These are phyloP conservation scores for Cerceris rybyensis DNA, from an alignment of 2,888 invertebrate genomes.

Conservation along the genomic window DNA sequence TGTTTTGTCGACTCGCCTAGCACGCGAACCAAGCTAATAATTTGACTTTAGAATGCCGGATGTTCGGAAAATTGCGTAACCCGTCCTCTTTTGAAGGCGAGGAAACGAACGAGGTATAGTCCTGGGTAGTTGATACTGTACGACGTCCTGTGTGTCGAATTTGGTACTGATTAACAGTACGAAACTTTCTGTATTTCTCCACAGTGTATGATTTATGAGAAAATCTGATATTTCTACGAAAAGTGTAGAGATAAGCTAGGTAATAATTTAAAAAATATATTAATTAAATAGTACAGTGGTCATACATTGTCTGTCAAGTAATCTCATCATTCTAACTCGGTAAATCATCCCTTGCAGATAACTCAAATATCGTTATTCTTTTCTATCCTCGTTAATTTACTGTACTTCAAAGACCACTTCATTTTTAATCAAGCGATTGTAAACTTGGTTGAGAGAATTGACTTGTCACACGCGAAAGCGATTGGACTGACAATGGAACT, in stretches of 20 bases:
- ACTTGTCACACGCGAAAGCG: constrained; percentile 64
- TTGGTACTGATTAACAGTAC: neutral
- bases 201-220: too few species aligned
- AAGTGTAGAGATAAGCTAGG: too few species aligned
- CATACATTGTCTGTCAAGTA: too few species aligned
- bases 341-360: too few species aligned
- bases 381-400: too few species aligned
- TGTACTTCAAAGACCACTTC: constrained; percentile 11
- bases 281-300: too few species aligned
- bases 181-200: too few species aligned
- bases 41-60: constrained; percentile 57
- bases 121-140: neutral
- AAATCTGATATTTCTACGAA: too few species aligned
- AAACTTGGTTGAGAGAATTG: constrained; percentile 64
- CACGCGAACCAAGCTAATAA: constrained; percentile 67
- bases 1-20: constrained; percentile 70
- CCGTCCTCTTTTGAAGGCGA: neutral
- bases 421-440: constrained; percentile 61
- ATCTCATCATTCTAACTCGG: too few species aligned
- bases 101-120: neutral
- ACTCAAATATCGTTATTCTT: too few species aligned
- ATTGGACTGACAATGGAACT: constrained; percentile 59
- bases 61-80: constrained; percentile 47
- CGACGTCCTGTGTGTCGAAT: too few species aligned
- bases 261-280: too few species aligned